Percentiles rank a stretch among this genome's conserved stretches.
Evolutionary conservation across 1,140 invertebrate genomes (phyloP).

Genomic region (Eumeta japonica): DNA sequence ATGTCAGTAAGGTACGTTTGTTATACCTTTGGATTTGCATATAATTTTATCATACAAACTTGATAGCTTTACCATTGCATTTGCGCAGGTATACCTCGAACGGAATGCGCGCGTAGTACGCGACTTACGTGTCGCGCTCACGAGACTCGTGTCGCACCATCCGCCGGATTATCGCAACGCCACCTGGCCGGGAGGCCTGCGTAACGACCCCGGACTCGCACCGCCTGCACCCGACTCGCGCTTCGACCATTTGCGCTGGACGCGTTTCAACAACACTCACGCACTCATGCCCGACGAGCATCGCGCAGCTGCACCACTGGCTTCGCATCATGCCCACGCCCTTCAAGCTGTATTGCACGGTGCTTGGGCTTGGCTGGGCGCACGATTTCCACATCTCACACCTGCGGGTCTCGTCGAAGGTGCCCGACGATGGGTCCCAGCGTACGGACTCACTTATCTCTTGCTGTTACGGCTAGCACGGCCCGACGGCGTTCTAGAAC

Average conservation of each 20-base stretch:
- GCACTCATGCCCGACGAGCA: slow-evolving; percentile 74
- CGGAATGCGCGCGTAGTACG: slow-evolving; percentile 10
- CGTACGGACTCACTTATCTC: slow-evolving; percentile 84
- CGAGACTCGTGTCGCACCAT: slow-evolving; percentile 25
- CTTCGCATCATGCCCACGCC: too few species aligned
- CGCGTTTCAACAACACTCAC: slow-evolving; percentile 81
- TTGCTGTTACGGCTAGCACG: slow-evolving; percentile 69
- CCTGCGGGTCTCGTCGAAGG: slow-evolving; percentile 67
- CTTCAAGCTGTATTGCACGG: slow-evolving; percentile 18
- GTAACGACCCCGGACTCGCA: slow-evolving; percentile 32
- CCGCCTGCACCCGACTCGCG: slow-evolving; percentile 54
- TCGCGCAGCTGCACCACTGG: slow-evolving; percentile 19
- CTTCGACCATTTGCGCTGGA: slow-evolving; percentile 84
- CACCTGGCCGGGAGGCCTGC: slow-evolving; percentile 81
- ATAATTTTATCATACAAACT: too few species aligned
- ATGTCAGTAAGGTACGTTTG: too few species aligned
- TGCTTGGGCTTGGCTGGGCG: slow-evolving; percentile 12
- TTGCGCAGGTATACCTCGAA: slow-evolving; percentile 24
- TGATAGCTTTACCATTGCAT: too few species aligned
- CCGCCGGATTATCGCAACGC: slow-evolving; percentile 54
- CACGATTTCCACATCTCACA: too few species aligned
- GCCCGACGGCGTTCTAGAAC: slow-evolving; percentile 18
- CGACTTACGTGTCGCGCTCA: slow-evolving; percentile 9
- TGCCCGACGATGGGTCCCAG: slow-evolving; percentile 83
- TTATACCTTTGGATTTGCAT: too few species aligned